These are phyloP conservation scores for Paralvinella palmiformis DNA, from an alignment of 1,140 invertebrate species.

Conservation along the genomic window DNA sequence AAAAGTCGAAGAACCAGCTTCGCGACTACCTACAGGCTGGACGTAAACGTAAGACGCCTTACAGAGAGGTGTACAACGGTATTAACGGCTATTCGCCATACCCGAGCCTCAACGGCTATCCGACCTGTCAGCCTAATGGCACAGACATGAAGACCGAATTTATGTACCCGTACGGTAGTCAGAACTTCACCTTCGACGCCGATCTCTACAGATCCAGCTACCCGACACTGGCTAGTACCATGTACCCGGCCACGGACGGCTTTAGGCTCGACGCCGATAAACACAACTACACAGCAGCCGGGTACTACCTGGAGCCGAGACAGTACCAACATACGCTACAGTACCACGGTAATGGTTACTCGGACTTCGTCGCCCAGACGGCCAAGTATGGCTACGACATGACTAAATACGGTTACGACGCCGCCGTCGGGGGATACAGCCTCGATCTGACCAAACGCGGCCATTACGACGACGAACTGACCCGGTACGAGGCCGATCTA, in stretches of 20 bases:
- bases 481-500: conserved; percentile 35
- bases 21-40: conserved; percentile 87
- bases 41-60: conserved; percentile 68
- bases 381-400: conserved; percentile 43
- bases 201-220: conserved; percentile 40
- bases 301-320: conserved; percentile 41
- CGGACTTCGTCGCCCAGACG: conserved; percentile 35
- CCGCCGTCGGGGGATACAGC: conserved; percentile 31
- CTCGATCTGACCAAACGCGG: conserved; percentile 42
- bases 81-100: conserved; percentile 35
- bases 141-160: conserved; percentile 39
- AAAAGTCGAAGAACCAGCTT: conserved; percentile 87
- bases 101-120: conserved; percentile 40
- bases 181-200: conserved; percentile 37
- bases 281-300: conserved; percentile 32
- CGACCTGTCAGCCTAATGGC: conserved; percentile 11
- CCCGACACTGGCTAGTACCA: conserved; percentile 24
- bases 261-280: conserved; percentile 41
- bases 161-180: conserved; percentile 37
- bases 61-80: conserved; percentile 46
- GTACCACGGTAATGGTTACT: conserved; percentile 38
- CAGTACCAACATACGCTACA: conserved; percentile 40
- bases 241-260: conserved; percentile 29
- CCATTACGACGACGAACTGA: conserved; percentile 34
- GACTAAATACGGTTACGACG: conserved; percentile 38